Base-by-base conservation (phyloP, 2,888 invertebrate genomes). In the Cotesia congregata region DNA sequence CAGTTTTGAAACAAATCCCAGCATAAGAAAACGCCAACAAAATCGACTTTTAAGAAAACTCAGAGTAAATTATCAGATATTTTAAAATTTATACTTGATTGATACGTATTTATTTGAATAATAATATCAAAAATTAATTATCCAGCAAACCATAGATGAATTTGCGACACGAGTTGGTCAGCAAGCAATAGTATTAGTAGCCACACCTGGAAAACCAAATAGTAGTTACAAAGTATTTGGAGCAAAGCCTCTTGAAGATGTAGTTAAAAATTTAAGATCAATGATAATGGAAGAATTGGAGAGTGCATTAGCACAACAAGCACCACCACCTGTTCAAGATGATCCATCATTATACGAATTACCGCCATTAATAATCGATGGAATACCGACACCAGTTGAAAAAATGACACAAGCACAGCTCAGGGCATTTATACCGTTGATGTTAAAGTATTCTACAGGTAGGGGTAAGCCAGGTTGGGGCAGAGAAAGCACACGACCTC, bases 331-430 rank as follows among this genome's bases (percentile, higher is more conserved):
- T 83, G 92, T 93, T 67, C 94, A 93, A 86, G 98, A 98, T 86
- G 98, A 97, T 91, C 96, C 98, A 4, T 95, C 96, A 81, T 92
- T 98, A 76, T 98, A 98, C 90, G 98, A 98, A 91, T 91, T 98
- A 90, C 98, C 98, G 80, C 97, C 98, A 67, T 92, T 98, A 82
- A 97, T 98, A 86, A 97, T 98, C 86, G 98, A 98, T 91, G 98
- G 98, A 80, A 98, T 98, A 89, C 98, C 98, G 80, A 98, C 98
- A 78, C 98, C 98, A 15, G 98, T 98, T 0, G 98, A 98, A 91
- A 98, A 98, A 92, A 98, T 98, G 98, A 98, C 98, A 62, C 98
- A 98, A 92, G 98, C 98, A 74, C 98, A 98, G 90, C 91, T 98
- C 78, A 91, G 98, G 85, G 98, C 98, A 77, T 98, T 98, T 90